These are phyloP conservation scores for Calonectris borealis DNA, from an alignment of 2,113 vertebrate genomes.

Conservation along the genomic window DNA sequence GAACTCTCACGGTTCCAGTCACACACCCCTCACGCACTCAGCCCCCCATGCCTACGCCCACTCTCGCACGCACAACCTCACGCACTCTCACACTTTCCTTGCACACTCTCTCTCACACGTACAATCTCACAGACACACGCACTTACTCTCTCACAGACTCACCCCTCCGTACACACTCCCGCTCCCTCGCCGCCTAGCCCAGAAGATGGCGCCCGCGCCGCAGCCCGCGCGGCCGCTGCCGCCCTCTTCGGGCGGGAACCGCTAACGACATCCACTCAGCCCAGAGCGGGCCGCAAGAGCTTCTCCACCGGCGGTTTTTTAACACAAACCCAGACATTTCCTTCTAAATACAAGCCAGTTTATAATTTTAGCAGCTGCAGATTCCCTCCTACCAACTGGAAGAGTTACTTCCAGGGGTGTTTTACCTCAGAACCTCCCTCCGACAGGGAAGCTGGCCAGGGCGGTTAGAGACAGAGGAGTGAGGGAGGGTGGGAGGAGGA, in stretches of 20 bases:
- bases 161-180: rapidly evolving
- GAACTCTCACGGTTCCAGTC: background rate
- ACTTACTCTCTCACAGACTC: rapidly evolving
- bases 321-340: rapidly evolving
- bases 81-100: background rate
- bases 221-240: background rate
- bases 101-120: no score
- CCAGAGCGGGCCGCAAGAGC: background rate
- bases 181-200: background rate
- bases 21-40: background rate
- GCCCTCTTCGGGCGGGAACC: background rate
- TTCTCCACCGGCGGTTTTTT: background rate
- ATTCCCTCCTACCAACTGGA: background rate
- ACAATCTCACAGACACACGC: rapidly evolving
- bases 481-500: background rate
- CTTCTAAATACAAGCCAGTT: background rate
- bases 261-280: rapidly evolving
- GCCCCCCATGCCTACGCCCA: no score
- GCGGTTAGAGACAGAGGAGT: background rate
- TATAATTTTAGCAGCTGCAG: background rate
- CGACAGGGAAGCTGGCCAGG: background rate
- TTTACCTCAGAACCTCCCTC: background rate
- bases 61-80: no score
- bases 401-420: background rate
- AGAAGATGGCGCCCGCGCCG: background rate